Evolutionary conservation across 2,113 vertebrate species (phyloP), one percentile per base, ranked within the genome.

Genomic region (Elephantulus edwardii): DNA sequence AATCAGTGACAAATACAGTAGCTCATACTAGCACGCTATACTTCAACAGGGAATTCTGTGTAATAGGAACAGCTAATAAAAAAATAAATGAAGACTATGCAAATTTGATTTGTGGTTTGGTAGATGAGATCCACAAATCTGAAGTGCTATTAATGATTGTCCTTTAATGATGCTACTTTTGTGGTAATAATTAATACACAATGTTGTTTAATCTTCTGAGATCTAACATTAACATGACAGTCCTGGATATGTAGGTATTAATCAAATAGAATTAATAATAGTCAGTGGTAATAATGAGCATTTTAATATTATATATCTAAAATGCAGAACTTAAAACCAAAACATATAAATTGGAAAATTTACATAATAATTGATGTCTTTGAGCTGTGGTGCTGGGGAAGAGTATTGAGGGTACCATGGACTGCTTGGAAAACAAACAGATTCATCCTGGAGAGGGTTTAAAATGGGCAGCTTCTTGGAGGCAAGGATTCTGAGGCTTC

Each of bases 211-310:
- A 38, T 35, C 38, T 92, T 92, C 75, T 28, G 74, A 52, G 28
- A n/a, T 81, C 83, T 92, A 86, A 80, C 22, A 48, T 93, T 71
- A 90, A 58, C n/a, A 83, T 86, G 62, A 82, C n/a, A 89, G 35
- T 80, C 93, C 22, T 83, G 79, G 84, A 86, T 90, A 78, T 76
- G 54, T 52, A 87, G 64, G 33, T 71, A 72, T 38, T 60, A 89
- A 68, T 76, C 8, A 83, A 92, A 87, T 94, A 85, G 89, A 94
- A 95, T 94, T 91, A 81, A 38, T 70, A 91, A 16, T 89, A 88
- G 20, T 5, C 28, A 87, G 62, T 44, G 75, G 22, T 84, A 68
- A 44, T 56, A 82, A n/a, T 66, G n/a, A 86, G n/a, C n/a, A 77
- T 86, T 94, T 93, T 94, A 66, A 38, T 77, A 46, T 66, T 76